Percentiles rank a stretch among this genome's conserved stretches.
Conservation (phyloP, 2,888 invertebrate species). For the Epiblema foenella region DNA sequence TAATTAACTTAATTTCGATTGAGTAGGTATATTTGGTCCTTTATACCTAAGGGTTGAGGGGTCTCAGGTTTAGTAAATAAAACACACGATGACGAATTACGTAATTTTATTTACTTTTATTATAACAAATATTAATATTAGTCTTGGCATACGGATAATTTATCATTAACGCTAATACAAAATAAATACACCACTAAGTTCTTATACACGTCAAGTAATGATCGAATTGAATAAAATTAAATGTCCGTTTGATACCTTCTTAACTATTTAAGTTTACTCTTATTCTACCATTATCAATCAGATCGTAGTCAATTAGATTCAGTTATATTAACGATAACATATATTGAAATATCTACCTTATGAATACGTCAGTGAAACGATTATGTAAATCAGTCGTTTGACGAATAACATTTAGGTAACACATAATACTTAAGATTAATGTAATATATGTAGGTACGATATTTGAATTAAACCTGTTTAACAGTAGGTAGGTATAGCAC, state of each 20-base stretch:
- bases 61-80: conserved; percentile 1
- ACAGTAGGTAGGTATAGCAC: background rate
- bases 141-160: conserved; percentile 54
- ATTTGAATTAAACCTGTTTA: background rate
- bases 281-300: conserved; percentile 22
- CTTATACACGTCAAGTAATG: conserved; percentile 43
- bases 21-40: too few species aligned
- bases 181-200: conserved; percentile 48
- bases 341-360: conserved; percentile 56
- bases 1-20: too few species aligned
- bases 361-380: conserved; percentile 65
- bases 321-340: conserved; percentile 54
- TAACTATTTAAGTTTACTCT: conserved; percentile 31
- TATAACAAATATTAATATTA: conserved; percentile 67
- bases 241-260: conserved; percentile 44
- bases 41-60: too few species aligned
- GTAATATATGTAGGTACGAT: background rate
- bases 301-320: conserved; percentile 47
- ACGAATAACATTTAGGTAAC: conserved; percentile 61
- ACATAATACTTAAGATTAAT: conserved; percentile 55
- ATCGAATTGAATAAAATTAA: conserved; percentile 24
- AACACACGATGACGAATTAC: conserved; percentile 33
- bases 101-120: conserved; percentile 56
- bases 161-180: conserved; percentile 51
- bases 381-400: conserved; percentile 78